Evolutionary conservation across 2,797 vertebrate species (phyloP).

Genomic region (Poecilia picta): DNA sequence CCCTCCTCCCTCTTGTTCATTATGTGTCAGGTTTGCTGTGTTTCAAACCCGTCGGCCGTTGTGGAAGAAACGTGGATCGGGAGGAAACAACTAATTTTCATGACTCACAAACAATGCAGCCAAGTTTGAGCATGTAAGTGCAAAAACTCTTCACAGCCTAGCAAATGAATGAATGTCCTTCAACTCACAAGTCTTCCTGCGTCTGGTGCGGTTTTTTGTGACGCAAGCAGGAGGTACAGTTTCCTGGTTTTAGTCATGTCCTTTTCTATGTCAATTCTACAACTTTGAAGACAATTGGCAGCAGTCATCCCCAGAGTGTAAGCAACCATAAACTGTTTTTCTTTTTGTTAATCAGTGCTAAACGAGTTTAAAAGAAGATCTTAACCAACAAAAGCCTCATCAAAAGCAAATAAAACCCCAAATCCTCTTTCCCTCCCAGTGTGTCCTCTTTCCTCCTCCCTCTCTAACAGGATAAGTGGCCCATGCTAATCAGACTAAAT

Average conservation of each 20-base stretch:
- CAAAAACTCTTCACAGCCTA: not conserved
- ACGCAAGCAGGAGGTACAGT: not conserved
- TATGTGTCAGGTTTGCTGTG: not conserved
- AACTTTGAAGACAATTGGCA: conserved; percentile 1
- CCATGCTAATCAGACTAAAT: conserved; percentile 76
- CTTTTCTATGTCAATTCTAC: not conserved
- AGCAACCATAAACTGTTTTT: conserved; percentile 3
- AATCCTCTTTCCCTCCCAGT: conserved; percentile 58
- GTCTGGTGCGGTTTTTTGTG: not conserved
- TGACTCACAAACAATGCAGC: not conserved
- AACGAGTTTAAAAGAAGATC: conserved; percentile 37
- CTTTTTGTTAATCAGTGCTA: conserved; percentile 34
- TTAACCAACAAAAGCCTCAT: conserved; percentile 55
- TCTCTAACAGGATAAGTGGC: conserved; percentile 74
- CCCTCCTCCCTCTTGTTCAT: not conserved
- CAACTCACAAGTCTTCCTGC: not conserved
- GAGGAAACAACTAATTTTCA: not conserved
- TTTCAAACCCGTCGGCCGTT: not conserved
- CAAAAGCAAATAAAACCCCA: conserved; percentile 57
- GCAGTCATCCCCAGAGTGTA: not conserved
- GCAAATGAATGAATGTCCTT: not conserved
- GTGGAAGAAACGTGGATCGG: not conserved
- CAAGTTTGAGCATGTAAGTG: not conserved
- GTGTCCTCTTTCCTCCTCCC: conserved; percentile 35
- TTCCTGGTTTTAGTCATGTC: not conserved